A percentile compares a stretch with the other conserved stretches of the same genome.
Conservation (phyloP, 2,888 invertebrate species). For the Lasioglossum oenotherae region DNA sequence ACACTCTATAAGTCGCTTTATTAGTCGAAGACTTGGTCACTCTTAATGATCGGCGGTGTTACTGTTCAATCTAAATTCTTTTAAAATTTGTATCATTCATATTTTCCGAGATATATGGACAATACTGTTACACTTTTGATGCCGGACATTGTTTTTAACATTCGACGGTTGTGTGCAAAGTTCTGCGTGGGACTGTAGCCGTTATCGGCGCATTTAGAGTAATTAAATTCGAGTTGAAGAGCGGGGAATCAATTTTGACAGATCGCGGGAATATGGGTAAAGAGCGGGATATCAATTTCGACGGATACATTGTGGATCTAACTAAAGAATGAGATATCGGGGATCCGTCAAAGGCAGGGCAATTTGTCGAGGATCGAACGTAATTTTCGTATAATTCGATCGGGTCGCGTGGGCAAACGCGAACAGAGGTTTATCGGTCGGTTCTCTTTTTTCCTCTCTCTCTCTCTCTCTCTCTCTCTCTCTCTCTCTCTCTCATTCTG, state of each 20-base stretch:
- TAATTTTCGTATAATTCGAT: slow-evolving; percentile 26
- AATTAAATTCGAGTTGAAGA: neutral
- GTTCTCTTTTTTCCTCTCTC: neutral
- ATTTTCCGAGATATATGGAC: too few relatives aligned
- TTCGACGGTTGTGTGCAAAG: neutral
- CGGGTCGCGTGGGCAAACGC: slow-evolving; percentile 29
- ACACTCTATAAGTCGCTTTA: neutral
- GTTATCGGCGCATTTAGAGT: neutral
- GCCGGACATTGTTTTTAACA: too few relatives aligned
- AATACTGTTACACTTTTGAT: too few relatives aligned
- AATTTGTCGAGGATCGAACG: slow-evolving; percentile 1
- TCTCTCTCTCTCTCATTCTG: neutral
- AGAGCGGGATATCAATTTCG: neutral
- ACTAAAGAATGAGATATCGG: neutral
- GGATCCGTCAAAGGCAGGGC: neutral
- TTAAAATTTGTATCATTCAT: too few relatives aligned
- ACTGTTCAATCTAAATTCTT: too few relatives aligned
- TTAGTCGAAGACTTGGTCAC: neutral
- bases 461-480: neutral
- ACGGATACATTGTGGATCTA: neutral
- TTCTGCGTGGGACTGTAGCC: neutral
- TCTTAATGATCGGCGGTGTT: too few relatives aligned
- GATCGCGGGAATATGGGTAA: neutral
- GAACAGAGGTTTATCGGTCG: slow-evolving; percentile 20
- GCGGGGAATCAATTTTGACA: neutral